Base-by-base conservation (phyloP, 2,113 vertebrate genomes). In the Nesoenas mayeri region DNA sequence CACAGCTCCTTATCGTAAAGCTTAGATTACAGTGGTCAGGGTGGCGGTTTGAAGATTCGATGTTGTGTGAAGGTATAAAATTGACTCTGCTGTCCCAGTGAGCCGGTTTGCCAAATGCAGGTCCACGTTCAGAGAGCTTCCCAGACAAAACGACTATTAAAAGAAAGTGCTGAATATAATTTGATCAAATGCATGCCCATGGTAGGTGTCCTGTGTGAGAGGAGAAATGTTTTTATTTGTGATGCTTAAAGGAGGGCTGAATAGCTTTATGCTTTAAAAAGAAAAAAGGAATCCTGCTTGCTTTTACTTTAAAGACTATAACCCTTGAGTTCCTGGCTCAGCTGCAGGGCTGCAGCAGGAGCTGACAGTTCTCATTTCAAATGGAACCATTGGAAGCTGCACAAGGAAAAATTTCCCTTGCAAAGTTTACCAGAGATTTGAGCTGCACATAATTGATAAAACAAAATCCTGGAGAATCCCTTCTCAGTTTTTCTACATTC, bases 1-100 rank as follows among this genome's bases (percentile, higher is more conserved):
- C 79, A 62, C 80, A 92, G 80, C 60, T 96, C 90, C 77, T 94
- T 96, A 96, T 97, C 93, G 92, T 74, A 78, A 91, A 90, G 73
- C 73, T 94, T 94, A 87, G 72, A 88, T 91, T 92, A 82, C 79
- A 69, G 77, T 34, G 44, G 83, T 79, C 65, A 40, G 84, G 73
- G 73, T 81, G 81, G 77, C 2, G 1, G 61, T 92, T 85, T 91
- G 86, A 92, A 86, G 95, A 87, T 61, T 74, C 83, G 77, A 32
- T 93, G 61, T 42, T 79, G 53, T 78, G 53, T 89, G 92, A 85
- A 89, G 70, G 73, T 86, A 24, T 75, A 92, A 95, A 96, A 94
- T 89, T 81, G 65, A 53, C 69, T 90, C 31, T 86, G 61, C 88
- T 91, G 66, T 88, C 83, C 61, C 75, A 65, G 79, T 38, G 93